Base-by-base conservation (phyloP, 2,888 invertebrate species). In the Tetragonula carbonaria region DNA sequence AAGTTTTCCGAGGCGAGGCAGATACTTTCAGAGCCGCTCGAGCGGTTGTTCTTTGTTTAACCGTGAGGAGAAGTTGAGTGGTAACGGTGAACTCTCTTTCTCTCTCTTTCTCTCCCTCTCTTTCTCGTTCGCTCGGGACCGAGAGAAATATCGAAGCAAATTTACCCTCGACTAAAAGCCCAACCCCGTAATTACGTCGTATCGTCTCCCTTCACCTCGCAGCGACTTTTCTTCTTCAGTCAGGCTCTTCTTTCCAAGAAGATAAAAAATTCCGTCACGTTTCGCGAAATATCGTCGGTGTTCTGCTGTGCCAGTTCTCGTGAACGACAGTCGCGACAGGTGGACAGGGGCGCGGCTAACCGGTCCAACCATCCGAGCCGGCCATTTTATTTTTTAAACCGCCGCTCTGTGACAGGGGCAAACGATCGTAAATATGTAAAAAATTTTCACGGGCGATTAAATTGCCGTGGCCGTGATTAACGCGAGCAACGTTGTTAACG, bases 391-490 rank as follows among this genome's bases (percentile, higher is more conserved):
- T 73, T 28, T 81, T 85, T 70, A 76, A 84, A 70, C 45, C 38
- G 65, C 21, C 75, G 70, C 51, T 74, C 23, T 63, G 38, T 74
- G 73, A 71, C 62, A 75, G 74, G 57, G 67, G 75, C 45, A 57
- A 74, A 57, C 80, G 71, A 81, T 88, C 88, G 88, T 81, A 88
- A 88, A 87, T 85, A 88, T 88, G 88, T 83, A 83, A 88, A 83
- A 88, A 88, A 33, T 88, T 83, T 66, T 81, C 75, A 65, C 86
- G 86, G 86, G 71, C 86, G 86, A 86, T 88, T 88, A 88, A 88
- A 72, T 70, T 82, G 71, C 72, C 86, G 45, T 78, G 65, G 68
- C 71, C 50, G 66, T 84, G 88, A 86, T 88, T 88, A 88, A 78
- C 77, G 81, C 62, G 67, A 77, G 76, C 74, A 78, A 74, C 84